Percentiles rank a stretch among this genome's conserved stretches.
Evolutionary conservation across 2,888 invertebrate genomes (phyloP).

Genomic region (Pyrocoelia pectoralis): DNA sequence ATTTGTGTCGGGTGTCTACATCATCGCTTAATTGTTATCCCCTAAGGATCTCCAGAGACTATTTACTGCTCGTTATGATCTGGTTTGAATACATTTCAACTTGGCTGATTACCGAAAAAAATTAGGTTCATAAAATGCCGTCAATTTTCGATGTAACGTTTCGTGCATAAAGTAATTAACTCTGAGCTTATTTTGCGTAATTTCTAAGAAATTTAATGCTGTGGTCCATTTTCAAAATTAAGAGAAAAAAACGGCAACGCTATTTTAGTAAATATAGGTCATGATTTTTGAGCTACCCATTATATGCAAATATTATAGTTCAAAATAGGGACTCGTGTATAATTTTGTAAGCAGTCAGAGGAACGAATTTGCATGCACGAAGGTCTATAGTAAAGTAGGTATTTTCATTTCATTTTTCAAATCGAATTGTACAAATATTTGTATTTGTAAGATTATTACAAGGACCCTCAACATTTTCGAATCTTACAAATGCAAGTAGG

Average conservation of each 20-base stretch:
- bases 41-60: too few species aligned
- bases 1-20: too few species aligned
- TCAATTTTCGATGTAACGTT: constrained; percentile 24
- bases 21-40: too few species aligned
- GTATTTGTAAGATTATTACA: constrained; percentile 1
- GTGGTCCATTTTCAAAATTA: constrained; percentile 15
- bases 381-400: constrained; percentile 8
- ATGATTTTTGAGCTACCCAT: constrained; percentile 42
- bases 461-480: neutral
- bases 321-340: constrained; percentile 16
- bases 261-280: constrained; percentile 46
- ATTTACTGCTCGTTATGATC: too few species aligned
- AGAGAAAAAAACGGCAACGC: constrained; percentile 15
- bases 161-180: constrained; percentile 27
- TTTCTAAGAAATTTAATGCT: constrained; percentile 18
- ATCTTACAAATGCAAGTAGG: constrained; percentile 2
- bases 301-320: constrained; percentile 43
- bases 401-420: constrained; percentile 4
- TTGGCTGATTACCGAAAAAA: neutral
- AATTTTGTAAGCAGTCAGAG: constrained; percentile 20
- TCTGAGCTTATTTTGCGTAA: constrained; percentile 12
- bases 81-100: too few species aligned
- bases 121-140: neutral
- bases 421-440: constrained; percentile 4
- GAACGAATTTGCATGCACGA: constrained; percentile 14